Conservation (phyloP, 2,113 vertebrate species). For the Cyphomyrus discorhynchus region DNA sequence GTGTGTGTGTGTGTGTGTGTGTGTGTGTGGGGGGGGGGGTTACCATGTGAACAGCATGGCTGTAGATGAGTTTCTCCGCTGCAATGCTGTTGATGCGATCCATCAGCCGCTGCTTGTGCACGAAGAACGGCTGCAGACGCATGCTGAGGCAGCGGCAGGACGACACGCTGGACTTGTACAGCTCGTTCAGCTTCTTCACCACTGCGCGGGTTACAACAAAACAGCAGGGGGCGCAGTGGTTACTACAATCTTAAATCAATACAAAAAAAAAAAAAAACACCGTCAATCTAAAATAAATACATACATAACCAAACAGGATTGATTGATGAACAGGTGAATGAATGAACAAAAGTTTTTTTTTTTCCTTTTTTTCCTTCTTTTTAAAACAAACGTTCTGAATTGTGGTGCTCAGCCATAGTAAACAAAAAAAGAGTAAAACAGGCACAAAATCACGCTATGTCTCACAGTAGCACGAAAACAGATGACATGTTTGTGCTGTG, state of each 20-base stretch:
- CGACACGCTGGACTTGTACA: slow-evolving; percentile 83
- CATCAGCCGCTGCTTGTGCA: slow-evolving; percentile 90
- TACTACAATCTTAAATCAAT: neutral
- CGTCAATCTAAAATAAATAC: neutral
- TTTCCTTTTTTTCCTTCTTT: too few relatives aligned
- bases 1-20: neutral
- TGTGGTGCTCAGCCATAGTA: neutral
- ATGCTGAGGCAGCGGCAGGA: slow-evolving; percentile 79
- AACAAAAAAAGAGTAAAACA: neutral
- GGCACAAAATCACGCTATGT: neutral
- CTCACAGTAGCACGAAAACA: neutral
- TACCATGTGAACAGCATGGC: slow-evolving; percentile 84
- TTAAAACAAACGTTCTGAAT: too few relatives aligned
- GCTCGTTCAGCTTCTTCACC: slow-evolving; percentile 79
- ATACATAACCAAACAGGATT: neutral
- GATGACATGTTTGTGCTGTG: neutral
- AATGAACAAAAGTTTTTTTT: neutral
- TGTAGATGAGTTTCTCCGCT: slow-evolving; percentile 88
- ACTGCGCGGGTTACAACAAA: slow-evolving; percentile 53
- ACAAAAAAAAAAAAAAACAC: neutral
- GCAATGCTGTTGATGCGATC: slow-evolving; percentile 83
- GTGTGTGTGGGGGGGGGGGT: neutral
- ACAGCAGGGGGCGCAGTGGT: neutral
- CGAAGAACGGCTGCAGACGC: slow-evolving; percentile 80
- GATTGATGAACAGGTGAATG: neutral